These are phyloP conservation scores for Caenorhabditis drosophilae DNA, from an alignment of 2,888 invertebrate species.

Conservation along the genomic window DNA sequence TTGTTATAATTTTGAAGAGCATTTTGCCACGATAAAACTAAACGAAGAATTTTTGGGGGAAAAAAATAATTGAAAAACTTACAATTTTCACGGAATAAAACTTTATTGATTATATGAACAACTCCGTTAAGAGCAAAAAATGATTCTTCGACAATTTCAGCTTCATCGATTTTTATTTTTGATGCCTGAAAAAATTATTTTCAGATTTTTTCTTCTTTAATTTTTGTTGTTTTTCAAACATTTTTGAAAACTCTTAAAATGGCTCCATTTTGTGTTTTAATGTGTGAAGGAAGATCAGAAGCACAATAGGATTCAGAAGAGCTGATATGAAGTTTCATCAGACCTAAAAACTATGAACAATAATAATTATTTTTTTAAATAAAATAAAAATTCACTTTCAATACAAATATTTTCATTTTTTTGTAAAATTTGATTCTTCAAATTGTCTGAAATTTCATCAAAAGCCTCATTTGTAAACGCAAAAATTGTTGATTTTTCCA, in stretches of 20 bases:
- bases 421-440: background rate
- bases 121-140: conserved; percentile 6
- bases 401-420: conserved; percentile 1
- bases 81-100: conserved; percentile 7
- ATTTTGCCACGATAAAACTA: conserved; percentile 8
- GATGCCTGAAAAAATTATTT: no score
- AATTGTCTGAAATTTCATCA: background rate
- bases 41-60: no score
- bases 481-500: background rate
- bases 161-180: background rate
- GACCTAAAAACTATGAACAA: no score
- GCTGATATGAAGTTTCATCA: background rate
- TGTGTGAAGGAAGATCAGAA: background rate
- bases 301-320: background rate
- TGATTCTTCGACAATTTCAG: background rate
- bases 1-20: background rate
- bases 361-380: no score
- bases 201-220: background rate
- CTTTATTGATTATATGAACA: conserved; percentile 5
- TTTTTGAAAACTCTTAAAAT: background rate
- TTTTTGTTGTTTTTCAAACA: no score
- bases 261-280: background rate
- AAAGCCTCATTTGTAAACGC: conserved; percentile 10
- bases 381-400: no score
- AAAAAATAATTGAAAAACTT: background rate